phyloP scores from a whole-genome alignment of 2,113 vertebrate species.

The Steatornis caripensis region DNA sequence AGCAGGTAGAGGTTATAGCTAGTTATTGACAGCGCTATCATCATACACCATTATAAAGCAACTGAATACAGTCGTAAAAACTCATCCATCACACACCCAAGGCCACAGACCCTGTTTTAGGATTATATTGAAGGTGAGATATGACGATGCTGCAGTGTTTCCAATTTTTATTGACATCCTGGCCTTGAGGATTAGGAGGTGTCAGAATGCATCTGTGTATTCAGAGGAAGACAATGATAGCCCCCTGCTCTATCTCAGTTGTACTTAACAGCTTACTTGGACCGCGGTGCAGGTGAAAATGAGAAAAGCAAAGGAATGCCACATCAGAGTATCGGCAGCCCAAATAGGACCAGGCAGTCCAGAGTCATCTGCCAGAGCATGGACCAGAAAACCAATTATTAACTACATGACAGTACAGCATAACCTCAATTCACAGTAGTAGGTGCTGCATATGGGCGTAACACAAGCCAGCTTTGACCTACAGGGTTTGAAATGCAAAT shows the following conservation, averaged over 20 bases:
- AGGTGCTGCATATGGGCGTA: neutral
- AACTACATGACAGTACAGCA: neutral
- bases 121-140: slow-evolving; percentile 19
- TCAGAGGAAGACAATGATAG: neutral
- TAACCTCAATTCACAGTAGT: neutral
- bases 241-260: neutral
- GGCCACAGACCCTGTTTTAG: neutral
- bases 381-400: neutral
- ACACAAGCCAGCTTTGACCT: neutral
- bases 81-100: neutral
- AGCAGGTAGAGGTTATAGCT: slow-evolving; percentile 20
- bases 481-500: neutral
- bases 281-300: neutral
- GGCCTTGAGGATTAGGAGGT: slow-evolving; percentile 14
- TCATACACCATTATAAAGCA: slow-evolving; percentile 7
- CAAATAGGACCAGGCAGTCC: neutral
- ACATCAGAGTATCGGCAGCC: neutral
- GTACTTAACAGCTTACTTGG: neutral
- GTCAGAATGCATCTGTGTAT: slow-evolving; percentile 13
- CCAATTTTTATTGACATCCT: slow-evolving; percentile 14
- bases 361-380: neutral
- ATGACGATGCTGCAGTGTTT: neutral
- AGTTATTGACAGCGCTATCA: slow-evolving; percentile 45
- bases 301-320: slow-evolving; percentile 10
- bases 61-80: slow-evolving; percentile 9